Percentiles rank a stretch among this genome's conserved stretches.
phyloP scores from a whole-genome alignment of 2,113 vertebrate genomes.

The Poicephalus gulielmi region DNA sequence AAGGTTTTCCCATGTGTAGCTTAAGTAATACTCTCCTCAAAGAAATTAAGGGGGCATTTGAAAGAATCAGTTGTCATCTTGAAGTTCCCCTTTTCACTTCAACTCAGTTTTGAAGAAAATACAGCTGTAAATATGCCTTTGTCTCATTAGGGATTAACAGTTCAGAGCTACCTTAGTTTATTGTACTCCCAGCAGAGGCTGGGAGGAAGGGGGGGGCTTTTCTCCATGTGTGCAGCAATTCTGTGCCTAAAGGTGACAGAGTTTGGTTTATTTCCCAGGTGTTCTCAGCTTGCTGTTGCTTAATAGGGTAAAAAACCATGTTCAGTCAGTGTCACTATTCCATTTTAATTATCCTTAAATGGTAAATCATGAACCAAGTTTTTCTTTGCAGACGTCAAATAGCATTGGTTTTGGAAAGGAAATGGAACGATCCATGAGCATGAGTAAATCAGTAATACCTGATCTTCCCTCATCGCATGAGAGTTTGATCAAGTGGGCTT shows the following conservation, averaged over 20 bases:
- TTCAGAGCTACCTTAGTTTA: neutral
- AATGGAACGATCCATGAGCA: constrained; percentile 73
- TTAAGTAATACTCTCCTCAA: neutral
- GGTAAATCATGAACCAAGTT: neutral
- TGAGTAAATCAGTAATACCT: constrained; percentile 73
- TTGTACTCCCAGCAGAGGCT: neutral
- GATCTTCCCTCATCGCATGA: constrained; percentile 83
- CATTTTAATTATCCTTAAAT: neutral
- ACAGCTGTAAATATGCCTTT: neutral
- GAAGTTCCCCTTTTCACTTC: neutral
- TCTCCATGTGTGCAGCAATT: neutral
- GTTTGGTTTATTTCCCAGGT: neutral
- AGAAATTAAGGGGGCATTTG: neutral
- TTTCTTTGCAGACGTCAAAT: constrained; percentile 82
- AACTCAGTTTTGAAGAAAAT: neutral
- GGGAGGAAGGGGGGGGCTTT: neutral
- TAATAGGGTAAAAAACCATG: neutral
- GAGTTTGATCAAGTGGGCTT: constrained; percentile 88
- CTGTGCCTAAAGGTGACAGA: neutral
- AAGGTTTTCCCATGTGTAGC: neutral
- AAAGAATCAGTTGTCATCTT: neutral
- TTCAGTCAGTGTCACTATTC: neutral
- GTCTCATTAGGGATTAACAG: neutral
- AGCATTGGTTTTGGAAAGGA: constrained; percentile 85
- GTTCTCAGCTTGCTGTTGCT: neutral